phyloP scores from a whole-genome alignment of 2,888 invertebrate genomes.

The Epistrophella euchroma region DNA sequence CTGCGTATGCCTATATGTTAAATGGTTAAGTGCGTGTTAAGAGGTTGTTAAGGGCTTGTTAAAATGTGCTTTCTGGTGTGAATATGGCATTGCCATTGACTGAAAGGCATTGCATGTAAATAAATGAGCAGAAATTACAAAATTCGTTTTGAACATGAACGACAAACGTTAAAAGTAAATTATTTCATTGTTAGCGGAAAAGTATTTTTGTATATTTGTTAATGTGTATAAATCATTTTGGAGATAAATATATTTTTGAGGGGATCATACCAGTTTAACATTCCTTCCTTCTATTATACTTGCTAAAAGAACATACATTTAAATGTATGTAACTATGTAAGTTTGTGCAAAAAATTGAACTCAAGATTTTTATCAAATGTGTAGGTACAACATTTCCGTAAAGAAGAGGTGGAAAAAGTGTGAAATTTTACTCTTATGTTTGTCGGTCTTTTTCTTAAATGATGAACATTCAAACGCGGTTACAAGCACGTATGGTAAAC shows the following conservation, averaged over 20 bases:
- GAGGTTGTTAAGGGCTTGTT: constrained; percentile 36
- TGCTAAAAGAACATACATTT: too few relatives aligned
- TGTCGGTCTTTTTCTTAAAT: too few relatives aligned
- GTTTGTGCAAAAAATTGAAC: too few relatives aligned
- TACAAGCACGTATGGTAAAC: too few relatives aligned
- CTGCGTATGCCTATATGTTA: background rate
- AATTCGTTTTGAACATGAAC: constrained; percentile 28
- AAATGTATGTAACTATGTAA: too few relatives aligned
- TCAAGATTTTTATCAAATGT: too few relatives aligned
- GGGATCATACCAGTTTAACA: background rate
- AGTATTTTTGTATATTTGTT: constrained; percentile 11
- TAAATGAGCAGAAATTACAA: constrained; percentile 28
- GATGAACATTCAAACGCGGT: too few relatives aligned
- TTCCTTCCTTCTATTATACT: too few relatives aligned
- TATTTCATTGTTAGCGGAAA: constrained; percentile 26
- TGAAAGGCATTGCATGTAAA: constrained; percentile 22
- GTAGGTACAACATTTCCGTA: too few relatives aligned
- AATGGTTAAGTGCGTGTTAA: constrained; percentile 41
- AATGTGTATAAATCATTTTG: background rate
- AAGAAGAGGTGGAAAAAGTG: too few relatives aligned
- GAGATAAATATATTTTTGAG: background rate
- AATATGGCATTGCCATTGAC: constrained; percentile 32
- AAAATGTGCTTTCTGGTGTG: constrained; percentile 32
- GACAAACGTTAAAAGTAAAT: constrained; percentile 21
- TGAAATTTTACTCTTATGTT: too few relatives aligned